Evolutionary conservation across 2,113 vertebrate genomes (phyloP).

Genomic region (Cyprinus carpio): DNA sequence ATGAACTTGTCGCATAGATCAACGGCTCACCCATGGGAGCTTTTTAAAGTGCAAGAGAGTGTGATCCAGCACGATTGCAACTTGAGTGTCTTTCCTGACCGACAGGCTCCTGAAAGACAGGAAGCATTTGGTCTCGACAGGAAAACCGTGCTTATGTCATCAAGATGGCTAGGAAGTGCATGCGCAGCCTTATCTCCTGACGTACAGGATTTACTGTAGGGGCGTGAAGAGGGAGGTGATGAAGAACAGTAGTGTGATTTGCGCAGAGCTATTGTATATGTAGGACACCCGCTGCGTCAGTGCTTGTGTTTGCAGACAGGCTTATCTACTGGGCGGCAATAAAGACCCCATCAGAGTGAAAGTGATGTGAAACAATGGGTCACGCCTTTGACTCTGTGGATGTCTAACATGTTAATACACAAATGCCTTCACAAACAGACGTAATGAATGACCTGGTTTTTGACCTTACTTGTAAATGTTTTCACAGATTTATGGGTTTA

Average conservation of each 20-base stretch:
- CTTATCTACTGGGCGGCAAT: not conserved
- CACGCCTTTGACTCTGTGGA: not conserved
- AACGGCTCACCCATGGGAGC: not conserved
- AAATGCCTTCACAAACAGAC: not conserved
- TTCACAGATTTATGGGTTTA: not conserved
- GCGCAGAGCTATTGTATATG: constrained; percentile 4
- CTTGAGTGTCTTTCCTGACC: not conserved
- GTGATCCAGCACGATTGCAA: not conserved
- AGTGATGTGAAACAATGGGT: not conserved
- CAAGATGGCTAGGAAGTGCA: not conserved
- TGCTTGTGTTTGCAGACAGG: not conserved
- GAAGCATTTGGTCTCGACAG: not conserved
- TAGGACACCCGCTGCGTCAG: not conserved
- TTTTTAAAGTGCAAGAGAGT: not conserved
- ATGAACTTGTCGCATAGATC: not conserved
- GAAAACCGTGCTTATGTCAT: constrained; percentile 6
- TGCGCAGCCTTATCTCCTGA: not conserved
- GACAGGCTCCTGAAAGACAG: not conserved
- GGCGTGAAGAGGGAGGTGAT: not conserved
- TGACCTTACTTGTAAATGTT: not conserved
- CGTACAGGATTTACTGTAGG: not conserved
- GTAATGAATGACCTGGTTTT: not conserved
- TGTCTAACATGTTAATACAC: not conserved
- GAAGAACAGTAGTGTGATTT: not conserved
- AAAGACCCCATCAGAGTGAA: not conserved